These are phyloP conservation scores for Leptogaster cylindrica DNA, from an alignment of 2,888 invertebrate species.

Conservation along the genomic window DNA sequence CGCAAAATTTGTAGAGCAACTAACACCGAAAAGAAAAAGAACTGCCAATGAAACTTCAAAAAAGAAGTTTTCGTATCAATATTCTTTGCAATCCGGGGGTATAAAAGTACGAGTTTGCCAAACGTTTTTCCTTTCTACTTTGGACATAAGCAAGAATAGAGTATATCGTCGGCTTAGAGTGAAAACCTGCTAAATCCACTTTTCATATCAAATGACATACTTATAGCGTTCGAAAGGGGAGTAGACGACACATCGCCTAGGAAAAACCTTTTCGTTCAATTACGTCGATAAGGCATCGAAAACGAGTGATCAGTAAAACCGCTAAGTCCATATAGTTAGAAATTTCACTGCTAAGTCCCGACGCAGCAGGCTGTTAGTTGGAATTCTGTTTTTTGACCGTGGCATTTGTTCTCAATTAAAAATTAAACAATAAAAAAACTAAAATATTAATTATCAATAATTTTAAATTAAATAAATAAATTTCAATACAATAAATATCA, in stretches of 20 bases:
- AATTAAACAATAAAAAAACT: no score
- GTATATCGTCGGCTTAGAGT: constrained; percentile 4
- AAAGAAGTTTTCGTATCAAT: background rate
- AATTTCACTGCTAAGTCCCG: constrained; percentile 4
- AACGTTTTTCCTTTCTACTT: background rate
- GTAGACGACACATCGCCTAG: constrained; percentile 1
- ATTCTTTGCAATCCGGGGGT: background rate
- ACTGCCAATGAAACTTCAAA: background rate
- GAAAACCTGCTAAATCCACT: no score
- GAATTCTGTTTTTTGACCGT: background rate
- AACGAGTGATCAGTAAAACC: constrained; percentile 1
- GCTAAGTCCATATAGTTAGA: background rate
- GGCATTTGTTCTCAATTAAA: background rate
- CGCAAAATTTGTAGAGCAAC: no score
- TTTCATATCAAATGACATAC: background rate
- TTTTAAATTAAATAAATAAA: no score
- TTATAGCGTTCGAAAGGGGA: background rate
- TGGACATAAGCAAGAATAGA: constrained; percentile 4
- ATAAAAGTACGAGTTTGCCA: background rate
- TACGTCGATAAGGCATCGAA: background rate
- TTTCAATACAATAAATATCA: no score
- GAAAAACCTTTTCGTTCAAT: background rate
- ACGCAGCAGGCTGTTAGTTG: background rate
- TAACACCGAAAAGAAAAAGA: no score
- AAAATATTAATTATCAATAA: no score